phyloP scores from a whole-genome alignment of 2,113 vertebrate species.

The Hipposideros armiger region DNA sequence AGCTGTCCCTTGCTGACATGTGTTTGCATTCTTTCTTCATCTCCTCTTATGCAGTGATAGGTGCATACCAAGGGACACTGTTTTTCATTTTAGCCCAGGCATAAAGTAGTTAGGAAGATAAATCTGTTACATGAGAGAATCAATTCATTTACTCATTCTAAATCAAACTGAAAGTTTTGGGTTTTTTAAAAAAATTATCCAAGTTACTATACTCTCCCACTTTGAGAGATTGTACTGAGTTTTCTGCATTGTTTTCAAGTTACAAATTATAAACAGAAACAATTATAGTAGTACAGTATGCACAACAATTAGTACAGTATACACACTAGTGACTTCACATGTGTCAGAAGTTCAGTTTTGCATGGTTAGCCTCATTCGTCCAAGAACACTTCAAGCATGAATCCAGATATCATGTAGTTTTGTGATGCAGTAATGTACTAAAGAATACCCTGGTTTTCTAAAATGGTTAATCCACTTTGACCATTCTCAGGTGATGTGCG shows the following conservation, averaged over 20 bases:
- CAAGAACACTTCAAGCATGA: not conserved
- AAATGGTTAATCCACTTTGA: not conserved
- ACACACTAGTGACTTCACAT: not conserved
- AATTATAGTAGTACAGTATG: not conserved
- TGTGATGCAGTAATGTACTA: not conserved
- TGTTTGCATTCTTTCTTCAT: not conserved
- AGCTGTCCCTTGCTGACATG: not conserved
- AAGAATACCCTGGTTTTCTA: not conserved
- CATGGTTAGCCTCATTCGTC: not conserved
- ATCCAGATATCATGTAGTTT: not conserved
- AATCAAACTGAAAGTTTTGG: conserved; percentile 38
- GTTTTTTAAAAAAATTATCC: not conserved
- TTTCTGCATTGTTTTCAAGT: not conserved
- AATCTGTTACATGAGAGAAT: conserved; percentile 30
- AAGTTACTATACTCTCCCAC: not conserved
- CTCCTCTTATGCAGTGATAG: not conserved
- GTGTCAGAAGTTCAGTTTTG: not conserved
- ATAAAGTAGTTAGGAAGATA: conserved; percentile 55
- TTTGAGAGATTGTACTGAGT: not conserved
- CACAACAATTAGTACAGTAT: not conserved
- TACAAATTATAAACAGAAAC: not conserved
- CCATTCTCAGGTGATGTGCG: not conserved
- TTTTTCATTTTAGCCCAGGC: conserved; percentile 34
- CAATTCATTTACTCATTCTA: not conserved
- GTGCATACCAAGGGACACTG: not conserved